A percentile compares a stretch with the other conserved stretches of the same genome.
phyloP scores from a whole-genome alignment of 2,113 vertebrate genomes.

The western clawed frog (Xenopus tropicalis) region DNA sequence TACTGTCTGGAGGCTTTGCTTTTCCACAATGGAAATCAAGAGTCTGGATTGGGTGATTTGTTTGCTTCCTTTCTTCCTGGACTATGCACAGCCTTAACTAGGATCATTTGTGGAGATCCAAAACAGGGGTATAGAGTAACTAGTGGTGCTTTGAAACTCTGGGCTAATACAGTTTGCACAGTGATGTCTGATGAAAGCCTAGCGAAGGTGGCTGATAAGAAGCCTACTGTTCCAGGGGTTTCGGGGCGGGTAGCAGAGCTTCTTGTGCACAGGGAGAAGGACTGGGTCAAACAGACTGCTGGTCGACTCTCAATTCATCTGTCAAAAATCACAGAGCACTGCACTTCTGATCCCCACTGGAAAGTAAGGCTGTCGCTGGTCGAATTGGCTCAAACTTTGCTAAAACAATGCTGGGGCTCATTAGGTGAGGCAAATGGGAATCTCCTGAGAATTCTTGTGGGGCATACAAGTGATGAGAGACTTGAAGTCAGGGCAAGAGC shows the following conservation, averaged over 20 bases:
- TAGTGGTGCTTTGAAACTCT: slow-evolving; percentile 72
- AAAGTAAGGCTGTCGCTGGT: slow-evolving; percentile 79
- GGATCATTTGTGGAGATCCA: slow-evolving; percentile 77
- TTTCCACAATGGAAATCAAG: slow-evolving; percentile 64
- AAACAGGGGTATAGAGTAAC: slow-evolving; percentile 81
- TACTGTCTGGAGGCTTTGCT: slow-evolving; percentile 75
- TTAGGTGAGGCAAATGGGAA: slow-evolving; percentile 67
- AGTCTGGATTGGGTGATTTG: slow-evolving; percentile 61
- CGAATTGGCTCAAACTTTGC: slow-evolving; percentile 68
- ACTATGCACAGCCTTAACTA: slow-evolving; percentile 69
- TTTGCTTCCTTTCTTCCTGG: slow-evolving; percentile 91
- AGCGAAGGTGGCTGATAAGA: slow-evolving; percentile 44
- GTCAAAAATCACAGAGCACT: slow-evolving; percentile 72
- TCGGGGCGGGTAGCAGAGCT: slow-evolving; percentile 66
- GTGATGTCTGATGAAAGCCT: slow-evolving; percentile 84
- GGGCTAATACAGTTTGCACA: slow-evolving; percentile 65
- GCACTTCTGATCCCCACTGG: slow-evolving; percentile 84
- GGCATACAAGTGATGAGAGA: slow-evolving; percentile 78
- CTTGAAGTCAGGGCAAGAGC: slow-evolving; percentile 70
- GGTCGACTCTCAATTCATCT: slow-evolving; percentile 72
- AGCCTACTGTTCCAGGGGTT: slow-evolving; percentile 47
- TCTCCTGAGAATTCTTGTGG: slow-evolving; percentile 81
- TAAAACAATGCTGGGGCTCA: slow-evolving; percentile 70
- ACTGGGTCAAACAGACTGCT: slow-evolving; percentile 76
- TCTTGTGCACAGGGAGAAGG: slow-evolving; percentile 68